Evolutionary conservation across 2,113 vertebrate species (phyloP).

Genomic region (Cavia porcellus): DNA sequence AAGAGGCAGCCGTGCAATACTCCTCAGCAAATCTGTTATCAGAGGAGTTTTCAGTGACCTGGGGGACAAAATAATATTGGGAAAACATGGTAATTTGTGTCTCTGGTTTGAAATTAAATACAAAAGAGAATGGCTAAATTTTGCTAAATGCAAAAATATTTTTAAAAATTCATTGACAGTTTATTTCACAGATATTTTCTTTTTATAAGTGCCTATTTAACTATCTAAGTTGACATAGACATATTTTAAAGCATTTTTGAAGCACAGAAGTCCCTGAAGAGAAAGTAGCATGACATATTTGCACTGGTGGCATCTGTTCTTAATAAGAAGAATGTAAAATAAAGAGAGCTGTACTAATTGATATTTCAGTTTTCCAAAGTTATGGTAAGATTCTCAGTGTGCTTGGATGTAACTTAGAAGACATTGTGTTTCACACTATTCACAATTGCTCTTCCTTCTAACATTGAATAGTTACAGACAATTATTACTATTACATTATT

Average conservation of each 20-base stretch:
- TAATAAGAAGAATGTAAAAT: background rate
- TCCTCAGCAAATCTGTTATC: background rate
- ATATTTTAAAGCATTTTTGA: background rate
- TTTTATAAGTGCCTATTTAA: background rate
- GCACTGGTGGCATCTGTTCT: background rate
- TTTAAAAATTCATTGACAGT: background rate
- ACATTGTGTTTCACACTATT: background rate
- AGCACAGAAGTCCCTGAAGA: background rate
- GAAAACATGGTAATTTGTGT: background rate
- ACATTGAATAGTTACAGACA: background rate
- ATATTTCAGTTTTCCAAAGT: slow-evolving; percentile 31
- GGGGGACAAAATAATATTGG: background rate
- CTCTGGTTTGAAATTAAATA: background rate
- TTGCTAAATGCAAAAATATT: background rate
- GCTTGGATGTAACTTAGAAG: background rate
- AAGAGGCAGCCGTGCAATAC: background rate
- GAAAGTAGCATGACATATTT: background rate
- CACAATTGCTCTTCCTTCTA: background rate
- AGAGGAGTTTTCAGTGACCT: background rate
- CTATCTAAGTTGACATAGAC: background rate
- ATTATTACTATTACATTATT: background rate
- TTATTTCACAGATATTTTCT: background rate
- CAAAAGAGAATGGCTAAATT: background rate
- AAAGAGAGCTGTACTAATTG: background rate
- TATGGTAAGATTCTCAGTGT: background rate